Conservation (phyloP, 2,888 invertebrate genomes). For the Keiferia lycopersicella region DNA sequence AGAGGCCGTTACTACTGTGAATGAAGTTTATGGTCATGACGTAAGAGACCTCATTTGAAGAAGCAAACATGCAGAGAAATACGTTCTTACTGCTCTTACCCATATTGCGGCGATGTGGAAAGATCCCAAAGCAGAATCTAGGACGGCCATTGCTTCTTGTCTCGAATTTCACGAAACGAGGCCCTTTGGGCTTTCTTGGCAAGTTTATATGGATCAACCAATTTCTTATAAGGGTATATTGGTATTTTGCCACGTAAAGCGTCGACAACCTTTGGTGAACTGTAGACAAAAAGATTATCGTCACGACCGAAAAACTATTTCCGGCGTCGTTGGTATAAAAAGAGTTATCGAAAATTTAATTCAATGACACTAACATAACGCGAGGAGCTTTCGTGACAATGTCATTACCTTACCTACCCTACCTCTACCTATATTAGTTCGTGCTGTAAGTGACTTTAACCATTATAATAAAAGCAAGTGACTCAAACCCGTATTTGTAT, state of each 20-base stretch:
- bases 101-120: slow-evolving; percentile 36
- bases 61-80: slow-evolving; percentile 21
- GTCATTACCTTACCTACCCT: not conserved
- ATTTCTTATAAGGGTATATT: not conserved
- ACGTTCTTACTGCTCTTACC: slow-evolving; percentile 15
- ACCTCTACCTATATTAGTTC: not conserved
- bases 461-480: too few species aligned
- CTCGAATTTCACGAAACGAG: slow-evolving; percentile 61
- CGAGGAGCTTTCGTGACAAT: not conserved
- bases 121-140: slow-evolving; percentile 45
- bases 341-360: not conserved
- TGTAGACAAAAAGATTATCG: not conserved
- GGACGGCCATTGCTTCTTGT: slow-evolving; percentile 46
- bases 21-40: slow-evolving; percentile 25
- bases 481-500: not conserved
- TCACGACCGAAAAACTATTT: slow-evolving; percentile 7
- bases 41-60: slow-evolving; percentile 25
- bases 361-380: not conserved
- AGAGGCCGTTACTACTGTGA: slow-evolving; percentile 25
- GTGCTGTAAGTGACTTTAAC: not conserved
- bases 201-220: slow-evolving; percentile 41
- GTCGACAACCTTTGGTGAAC: not conserved
- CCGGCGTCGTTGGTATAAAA: not conserved
- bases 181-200: slow-evolving; percentile 52
- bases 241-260: slow-evolving; percentile 1